Evolutionary conservation across 2,888 invertebrate species (phyloP), one percentile per base, ranked within the genome.

Genomic region (Aricia artaxerxes): DNA sequence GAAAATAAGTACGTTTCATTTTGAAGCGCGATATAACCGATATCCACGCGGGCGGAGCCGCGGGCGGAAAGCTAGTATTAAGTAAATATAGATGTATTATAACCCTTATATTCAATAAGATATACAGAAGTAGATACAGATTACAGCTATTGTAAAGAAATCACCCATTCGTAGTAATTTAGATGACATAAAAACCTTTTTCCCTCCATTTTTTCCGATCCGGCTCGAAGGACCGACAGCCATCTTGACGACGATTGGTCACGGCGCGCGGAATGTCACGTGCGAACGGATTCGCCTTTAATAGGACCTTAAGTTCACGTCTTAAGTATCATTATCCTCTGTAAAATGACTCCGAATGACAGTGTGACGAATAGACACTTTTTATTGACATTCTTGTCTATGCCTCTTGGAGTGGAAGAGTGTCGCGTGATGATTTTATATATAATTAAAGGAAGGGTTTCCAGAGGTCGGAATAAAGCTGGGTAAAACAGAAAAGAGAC

Each of bases 221-320:
- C 64, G 24, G 11, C 31, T 64, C 64, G 31, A 64, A 64, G 64
- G 64, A 69, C 69, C 35, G 35, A 1, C 35, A 4, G 69, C 69
- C 69, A 69, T 69, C 69, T 69, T 38, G 69, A 38, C 35, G 7
- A 31, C 35, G 69, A 69, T 69, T 69, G 64, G 64, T 69, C 64
- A 69, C 64, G 64, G 11, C 69, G 69, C 69, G 69, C 38, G 69
- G 69, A 69, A 69, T 69, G 69, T 69, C 69, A 69, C 69, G 69
- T 69, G 69, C 69, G 69, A 35, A 1, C 11, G 31, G 11, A 11
- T 9, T 31, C 4, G 16, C 3, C 4, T 57, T 5, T 57, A 16
- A 57, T 16, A 57, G 57, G 57, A 16, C 57, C 57, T 57, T 57
- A 4, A 16, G 57, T 57, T 1, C 0, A 57, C 16, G 16, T 4